Percentiles rank a stretch among this genome's conserved stretches.
Evolutionary conservation across 2,797 vertebrate species (phyloP).

Genomic region (Esox lucius): DNA sequence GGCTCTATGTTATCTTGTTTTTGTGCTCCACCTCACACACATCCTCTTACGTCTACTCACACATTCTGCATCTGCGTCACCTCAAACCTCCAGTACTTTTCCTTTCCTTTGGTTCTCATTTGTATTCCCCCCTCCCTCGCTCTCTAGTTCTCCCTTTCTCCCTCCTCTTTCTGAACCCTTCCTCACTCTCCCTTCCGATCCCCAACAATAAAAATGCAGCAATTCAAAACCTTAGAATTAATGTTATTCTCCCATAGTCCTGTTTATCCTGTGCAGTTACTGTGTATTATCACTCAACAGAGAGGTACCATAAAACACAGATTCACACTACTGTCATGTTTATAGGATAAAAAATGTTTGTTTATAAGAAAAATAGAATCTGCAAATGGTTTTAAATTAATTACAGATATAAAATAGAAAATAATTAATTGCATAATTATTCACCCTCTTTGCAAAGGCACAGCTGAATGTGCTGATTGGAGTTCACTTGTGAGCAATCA

Average conservation of each 20-base stretch:
- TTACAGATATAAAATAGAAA: too few relatives aligned
- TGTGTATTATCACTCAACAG: too few relatives aligned
- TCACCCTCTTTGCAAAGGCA: too few relatives aligned
- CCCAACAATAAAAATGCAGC: conserved; percentile 56
- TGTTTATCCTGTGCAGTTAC: too few relatives aligned
- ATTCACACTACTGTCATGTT: neutral
- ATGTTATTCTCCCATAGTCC: too few relatives aligned
- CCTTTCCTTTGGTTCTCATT: conserved; percentile 69
- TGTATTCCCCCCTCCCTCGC: conserved; percentile 60
- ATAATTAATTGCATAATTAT: too few relatives aligned
- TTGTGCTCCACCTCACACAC: conserved; percentile 36
- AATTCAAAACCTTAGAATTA: conserved; percentile 26
- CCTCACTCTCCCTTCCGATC: conserved; percentile 66
- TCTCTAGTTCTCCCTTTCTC: conserved; percentile 12
- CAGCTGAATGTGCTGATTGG: too few relatives aligned
- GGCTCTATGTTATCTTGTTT: conserved; percentile 26
- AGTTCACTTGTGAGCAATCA: too few relatives aligned
- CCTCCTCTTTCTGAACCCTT: conserved; percentile 36
- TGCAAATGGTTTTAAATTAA: too few relatives aligned
- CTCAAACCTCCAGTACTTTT: conserved; percentile 73
- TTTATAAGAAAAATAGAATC: too few relatives aligned
- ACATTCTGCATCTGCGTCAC: conserved; percentile 66
- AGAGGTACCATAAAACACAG: neutral
- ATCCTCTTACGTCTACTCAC: conserved; percentile 53
- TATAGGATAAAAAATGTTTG: neutral